Evolutionary conservation across 1,140 invertebrate genomes (phyloP).

Genomic region (Holotrichia oblita): DNA sequence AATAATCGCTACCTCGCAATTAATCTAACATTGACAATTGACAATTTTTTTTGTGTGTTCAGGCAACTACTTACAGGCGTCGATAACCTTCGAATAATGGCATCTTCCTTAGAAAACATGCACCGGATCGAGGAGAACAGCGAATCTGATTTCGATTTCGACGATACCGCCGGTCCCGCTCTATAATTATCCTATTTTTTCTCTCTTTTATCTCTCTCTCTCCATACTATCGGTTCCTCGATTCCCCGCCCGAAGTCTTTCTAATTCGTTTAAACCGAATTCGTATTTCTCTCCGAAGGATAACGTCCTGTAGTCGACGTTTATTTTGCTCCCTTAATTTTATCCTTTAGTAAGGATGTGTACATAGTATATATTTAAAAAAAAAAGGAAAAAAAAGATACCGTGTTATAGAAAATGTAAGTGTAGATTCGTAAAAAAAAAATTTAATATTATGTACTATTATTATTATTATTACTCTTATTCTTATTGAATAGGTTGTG

Average conservation of each 20-base stretch:
- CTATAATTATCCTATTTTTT: neutral
- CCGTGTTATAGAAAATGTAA: neutral
- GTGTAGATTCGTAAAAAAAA: neutral
- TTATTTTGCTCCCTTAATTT: no score
- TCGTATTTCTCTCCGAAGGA: no score
- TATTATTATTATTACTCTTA: constrained; percentile 11
- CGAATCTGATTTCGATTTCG: constrained; percentile 62
- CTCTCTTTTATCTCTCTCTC: neutral
- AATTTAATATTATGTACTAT: neutral
- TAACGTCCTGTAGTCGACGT: no score
- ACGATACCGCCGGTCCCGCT: constrained; percentile 61
- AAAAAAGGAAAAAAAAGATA: neutral
- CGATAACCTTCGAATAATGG: constrained; percentile 71
- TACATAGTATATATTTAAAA: constrained; percentile 17
- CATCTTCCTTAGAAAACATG: constrained; percentile 67
- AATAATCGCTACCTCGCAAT: neutral
- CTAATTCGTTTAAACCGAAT: no score
- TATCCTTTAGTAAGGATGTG: constrained; percentile 6
- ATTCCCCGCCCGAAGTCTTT: no score
- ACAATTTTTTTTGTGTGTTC: constrained; percentile 49
- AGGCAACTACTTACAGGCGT: constrained; percentile 74
- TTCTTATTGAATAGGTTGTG: constrained; percentile 26
- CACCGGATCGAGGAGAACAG: constrained; percentile 68
- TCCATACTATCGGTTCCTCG: no score
- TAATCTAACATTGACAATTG: constrained; percentile 21